These are phyloP conservation scores for Dendrolimus kikuchii DNA, from an alignment of 1,140 invertebrate genomes.

Conservation along the genomic window DNA sequence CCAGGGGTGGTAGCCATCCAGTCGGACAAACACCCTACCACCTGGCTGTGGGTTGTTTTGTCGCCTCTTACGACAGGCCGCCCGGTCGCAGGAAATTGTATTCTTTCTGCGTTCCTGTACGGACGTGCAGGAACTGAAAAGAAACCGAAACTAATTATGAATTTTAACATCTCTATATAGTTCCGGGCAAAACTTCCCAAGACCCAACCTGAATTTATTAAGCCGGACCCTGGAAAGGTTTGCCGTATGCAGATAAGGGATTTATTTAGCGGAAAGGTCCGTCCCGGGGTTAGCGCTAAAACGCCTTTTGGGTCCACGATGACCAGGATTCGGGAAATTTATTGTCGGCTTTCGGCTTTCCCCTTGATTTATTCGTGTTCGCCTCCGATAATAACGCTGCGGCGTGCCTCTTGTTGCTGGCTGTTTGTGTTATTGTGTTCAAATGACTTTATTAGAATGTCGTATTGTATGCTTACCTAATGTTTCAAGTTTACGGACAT, in stretches of 20 bases:
- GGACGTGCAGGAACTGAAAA: no score
- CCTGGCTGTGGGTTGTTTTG: no score
- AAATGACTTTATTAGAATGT: no score
- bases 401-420: constrained; percentile 14
- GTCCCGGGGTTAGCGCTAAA: constrained; percentile 59
- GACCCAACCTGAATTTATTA: constrained; percentile 71
- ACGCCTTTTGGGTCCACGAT: constrained; percentile 60
- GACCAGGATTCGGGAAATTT: constrained; percentile 67
- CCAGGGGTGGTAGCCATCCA: no score
- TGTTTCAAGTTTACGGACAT: no score
- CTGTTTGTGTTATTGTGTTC: constrained; percentile 7
- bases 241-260: constrained; percentile 71
- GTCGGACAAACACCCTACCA: no score
- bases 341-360: constrained; percentile 54
- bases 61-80: no score
- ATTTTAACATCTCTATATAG: constrained; percentile 34
- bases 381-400: constrained; percentile 42
- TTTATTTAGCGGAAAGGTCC: constrained; percentile 72
- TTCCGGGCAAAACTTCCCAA: constrained; percentile 47
- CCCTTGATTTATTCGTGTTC: constrained; percentile 61
- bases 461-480: no score
- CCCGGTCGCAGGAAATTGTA: no score
- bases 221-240: constrained; percentile 69
- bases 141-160: not conserved
- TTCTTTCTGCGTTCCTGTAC: no score